phyloP scores from a whole-genome alignment of 2,113 vertebrate genomes.

The Plectropomus leopardus region DNA sequence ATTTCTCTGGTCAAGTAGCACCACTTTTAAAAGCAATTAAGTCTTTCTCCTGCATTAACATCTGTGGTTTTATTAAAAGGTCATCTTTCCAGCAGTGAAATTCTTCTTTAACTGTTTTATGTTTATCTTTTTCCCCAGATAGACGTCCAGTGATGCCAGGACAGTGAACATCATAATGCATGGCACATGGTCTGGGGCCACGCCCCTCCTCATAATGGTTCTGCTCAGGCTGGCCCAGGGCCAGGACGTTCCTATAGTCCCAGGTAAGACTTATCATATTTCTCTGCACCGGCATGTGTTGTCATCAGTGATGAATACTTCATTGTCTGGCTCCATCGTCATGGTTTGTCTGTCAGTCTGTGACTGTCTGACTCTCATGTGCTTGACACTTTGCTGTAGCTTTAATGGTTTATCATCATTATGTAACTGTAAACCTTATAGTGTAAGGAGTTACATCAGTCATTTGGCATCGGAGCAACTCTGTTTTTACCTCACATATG shows the following conservation, averaged over 20 bases:
- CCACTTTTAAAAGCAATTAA: too few relatives aligned
- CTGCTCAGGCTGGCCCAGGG: conserved; percentile 83
- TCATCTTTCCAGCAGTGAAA: too few relatives aligned
- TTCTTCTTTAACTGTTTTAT: neutral
- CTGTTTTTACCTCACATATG: neutral
- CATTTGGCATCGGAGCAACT: neutral
- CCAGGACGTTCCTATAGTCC: conserved; percentile 87
- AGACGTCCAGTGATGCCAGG: conserved; percentile 89
- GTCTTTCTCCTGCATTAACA: too few relatives aligned
- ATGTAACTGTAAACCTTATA: neutral
- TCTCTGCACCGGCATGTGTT: conserved; percentile 23
- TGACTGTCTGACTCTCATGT: conserved; percentile 55
- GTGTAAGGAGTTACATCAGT: neutral
- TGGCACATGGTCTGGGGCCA: conserved; percentile 88
- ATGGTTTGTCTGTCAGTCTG: conserved; percentile 33
- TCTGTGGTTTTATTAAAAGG: too few relatives aligned
- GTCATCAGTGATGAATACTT: conserved; percentile 26
- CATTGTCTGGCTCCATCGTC: conserved; percentile 41
- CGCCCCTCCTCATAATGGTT: conserved; percentile 86
- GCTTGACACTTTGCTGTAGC: conserved; percentile 46
- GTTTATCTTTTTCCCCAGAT: conserved; percentile 52
- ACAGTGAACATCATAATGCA: conserved; percentile 87
- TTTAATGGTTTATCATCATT: neutral
- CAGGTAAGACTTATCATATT: conserved; percentile 87
- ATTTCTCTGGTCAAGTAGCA: too few relatives aligned